Evolutionary conservation across 2,888 invertebrate genomes (phyloP), one percentile per base, ranked within the genome.

Genomic region (Drosophila ustulata): DNA sequence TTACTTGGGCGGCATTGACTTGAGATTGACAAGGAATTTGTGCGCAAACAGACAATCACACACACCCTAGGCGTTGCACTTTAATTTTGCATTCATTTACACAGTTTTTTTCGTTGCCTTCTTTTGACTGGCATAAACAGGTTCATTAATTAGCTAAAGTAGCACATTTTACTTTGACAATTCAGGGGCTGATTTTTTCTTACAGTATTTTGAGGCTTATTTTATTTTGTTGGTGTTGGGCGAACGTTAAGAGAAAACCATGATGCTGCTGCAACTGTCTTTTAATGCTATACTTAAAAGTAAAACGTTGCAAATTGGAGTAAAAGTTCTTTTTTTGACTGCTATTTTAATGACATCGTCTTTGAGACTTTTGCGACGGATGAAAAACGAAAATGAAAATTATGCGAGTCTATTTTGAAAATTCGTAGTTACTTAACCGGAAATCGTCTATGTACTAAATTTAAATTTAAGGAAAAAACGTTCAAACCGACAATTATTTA

Each of bases 91-190:
- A 13, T 52, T 23, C 34, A n/a, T 18, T 18, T 2, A 18, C 18
- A 18, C 0, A 18, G 18, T 18, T 18, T 18, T 18, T 18, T 18
- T 18, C 18, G 34, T 37, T 45, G 43, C 6, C 18, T 23, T 62
- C 23, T 18, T 23, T 58, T 56, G 57, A 58, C 50, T 47, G 46
- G 13, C 50, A 26, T 65, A 61, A 50, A 50, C 59, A 71, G 58
- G 64, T 68, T 56, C 78, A 80, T 80, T 81, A 78, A 79, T 79
- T 80, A 77, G 70, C 70, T 61, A 49, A 78, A 72, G 80, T 67
- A 77, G 69, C 65, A 55, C 51, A 49, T 58, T 80, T 70, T 50
- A 55, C 67, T 77, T 80, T 71, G 63, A 67, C 78, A 73, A 58
- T 71, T 77, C 51, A 41, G 43, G 11, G 9, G 55, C 9, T 13